Evolutionary conservation across 2,888 invertebrate genomes (phyloP), one percentile per base, ranked within the genome.

Genomic region (Cinara cedri): DNA sequence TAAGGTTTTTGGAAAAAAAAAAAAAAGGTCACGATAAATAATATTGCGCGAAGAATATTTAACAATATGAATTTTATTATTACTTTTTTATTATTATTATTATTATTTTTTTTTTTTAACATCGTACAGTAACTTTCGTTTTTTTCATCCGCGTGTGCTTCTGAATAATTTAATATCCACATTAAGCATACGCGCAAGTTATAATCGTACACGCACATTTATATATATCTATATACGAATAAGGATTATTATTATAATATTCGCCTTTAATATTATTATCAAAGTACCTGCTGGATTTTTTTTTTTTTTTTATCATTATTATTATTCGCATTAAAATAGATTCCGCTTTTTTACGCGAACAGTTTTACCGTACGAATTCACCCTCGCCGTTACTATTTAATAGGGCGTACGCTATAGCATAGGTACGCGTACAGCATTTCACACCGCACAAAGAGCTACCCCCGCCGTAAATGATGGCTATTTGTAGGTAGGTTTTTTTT

Each of bases 161-260:
- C 57, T 71, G 71, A 71, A 71, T 71, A 46, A 72, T 72, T 72
- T 57, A 72, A 72, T 72, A 72, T 72, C 46, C 44, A 3, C 46
- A 55, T 71, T 71, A 55, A 71, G 55, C n/a, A n/a, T n/a, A n/a
- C n/a, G n/a, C n/a, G n/a, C n/a, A n/a, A n/a, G n/a, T n/a, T n/a
- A n/a, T n/a, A n/a, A n/a, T n/a, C n/a, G n/a, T n/a, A n/a, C n/a
- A n/a, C 34, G 34, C 34, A 34, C n/a, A n/a, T n/a, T 34, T 34
- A 34, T 57, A 57, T 21, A 46, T 57, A 57, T 65, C 71, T 14
- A 57, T 57, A 44, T 44, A 51, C 57, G 44, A 57, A 44, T 44
- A 57, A 71, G 71, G 11, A 44, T 44, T 13, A 44, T 65, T 14
- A 10, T 46, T 13, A 16, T 24, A 46, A 55, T 70, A 54, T 57